Evolutionary conservation across 2,113 vertebrate species (phyloP), one percentile per base, ranked within the genome.

Genomic region (Menidia beryllina): DNA sequence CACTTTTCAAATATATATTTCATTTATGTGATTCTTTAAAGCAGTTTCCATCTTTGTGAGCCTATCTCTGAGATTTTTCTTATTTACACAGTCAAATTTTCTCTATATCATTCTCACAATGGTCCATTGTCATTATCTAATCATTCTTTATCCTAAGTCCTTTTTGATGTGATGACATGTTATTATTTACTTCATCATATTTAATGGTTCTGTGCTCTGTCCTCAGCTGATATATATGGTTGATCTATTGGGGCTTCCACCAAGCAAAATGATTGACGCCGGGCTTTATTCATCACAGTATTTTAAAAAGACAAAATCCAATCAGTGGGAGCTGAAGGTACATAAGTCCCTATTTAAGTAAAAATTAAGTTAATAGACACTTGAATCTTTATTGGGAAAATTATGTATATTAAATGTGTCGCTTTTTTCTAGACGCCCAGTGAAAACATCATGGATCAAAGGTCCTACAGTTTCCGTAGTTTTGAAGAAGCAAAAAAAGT

Each of bases 291-390:
- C 34, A 15, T 3, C 3, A n/a, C 9, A 3, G 9, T 72, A 20
- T 47, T 70, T 45, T 34, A 47, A 45, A 23, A 63, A 49, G 15
- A 55, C 14, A n/a, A 8, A 7, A 3, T 34, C 10, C 5, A 7
- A 51, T 19, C 17, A 43, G 12, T 62, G 43, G 52, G n/a, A n/a
- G 7, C 23, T 57, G 5, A 69, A 36, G 26, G 38, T 69, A 20
- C 20, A 47, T 24, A 7, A 20, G n/a, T 3, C 30, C 20, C n/a
- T 4, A 15, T 19, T 43, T 2, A 34, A 34, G 30, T 8, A 34
- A 34, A 34, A 8, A 34, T 36, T 21, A 19, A 5, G 30, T 34
- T 34, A 34, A n/a, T n/a, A 34, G 30, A 34, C 30, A 34, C 30
- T 34, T 20, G 9, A 23, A 51, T 24, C 12, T 25, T 4, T 51